Evolutionary conservation across 2,797 vertebrate genomes (phyloP).

Genomic region (Etheostoma nigrum): DNA sequence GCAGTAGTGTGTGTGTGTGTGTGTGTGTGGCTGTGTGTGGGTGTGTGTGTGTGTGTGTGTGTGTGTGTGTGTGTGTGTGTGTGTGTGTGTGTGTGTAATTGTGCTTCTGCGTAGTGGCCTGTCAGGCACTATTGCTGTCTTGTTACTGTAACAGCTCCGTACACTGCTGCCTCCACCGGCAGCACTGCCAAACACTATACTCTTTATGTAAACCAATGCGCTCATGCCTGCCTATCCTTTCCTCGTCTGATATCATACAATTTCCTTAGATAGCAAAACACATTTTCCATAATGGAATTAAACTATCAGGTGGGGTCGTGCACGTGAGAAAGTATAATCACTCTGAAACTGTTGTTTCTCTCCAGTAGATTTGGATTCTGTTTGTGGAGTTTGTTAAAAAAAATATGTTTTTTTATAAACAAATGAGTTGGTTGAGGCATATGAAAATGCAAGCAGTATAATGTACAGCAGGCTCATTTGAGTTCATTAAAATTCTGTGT

Average conservation of each 20-base stretch:
- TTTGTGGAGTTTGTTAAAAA: constrained; percentile 19
- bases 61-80: not conserved
- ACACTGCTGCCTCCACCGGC: constrained; percentile 49
- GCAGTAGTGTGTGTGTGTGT: constrained; percentile 11
- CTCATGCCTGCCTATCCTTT: constrained; percentile 33
- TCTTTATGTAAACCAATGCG: constrained; percentile 51
- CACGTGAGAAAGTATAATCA: constrained; percentile 7
- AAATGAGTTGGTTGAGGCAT: not conserved
- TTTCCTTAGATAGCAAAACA: constrained; percentile 46
- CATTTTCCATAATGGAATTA: constrained; percentile 30
- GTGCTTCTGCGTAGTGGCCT: constrained; percentile 53
- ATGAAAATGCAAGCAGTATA: constrained; percentile 29
- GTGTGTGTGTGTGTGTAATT: constrained; percentile 29
- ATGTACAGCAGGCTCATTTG: constrained; percentile 26
- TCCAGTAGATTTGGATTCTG: constrained; percentile 4
- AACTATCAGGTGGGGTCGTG: constrained; percentile 6
- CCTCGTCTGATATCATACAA: constrained; percentile 50
- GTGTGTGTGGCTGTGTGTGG: not conserved
- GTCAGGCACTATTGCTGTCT: constrained; percentile 56
- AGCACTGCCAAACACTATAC: constrained; percentile 50
- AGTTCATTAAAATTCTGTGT: constrained; percentile 37
- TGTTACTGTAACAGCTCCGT: constrained; percentile 53
- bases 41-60: not conserved
- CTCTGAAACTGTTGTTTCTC: constrained; percentile 3
- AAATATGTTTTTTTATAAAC: constrained; percentile 6